These are phyloP conservation scores for Pontoporia blainvillei DNA, from an alignment of 2,113 vertebrate species.

Conservation along the genomic window DNA sequence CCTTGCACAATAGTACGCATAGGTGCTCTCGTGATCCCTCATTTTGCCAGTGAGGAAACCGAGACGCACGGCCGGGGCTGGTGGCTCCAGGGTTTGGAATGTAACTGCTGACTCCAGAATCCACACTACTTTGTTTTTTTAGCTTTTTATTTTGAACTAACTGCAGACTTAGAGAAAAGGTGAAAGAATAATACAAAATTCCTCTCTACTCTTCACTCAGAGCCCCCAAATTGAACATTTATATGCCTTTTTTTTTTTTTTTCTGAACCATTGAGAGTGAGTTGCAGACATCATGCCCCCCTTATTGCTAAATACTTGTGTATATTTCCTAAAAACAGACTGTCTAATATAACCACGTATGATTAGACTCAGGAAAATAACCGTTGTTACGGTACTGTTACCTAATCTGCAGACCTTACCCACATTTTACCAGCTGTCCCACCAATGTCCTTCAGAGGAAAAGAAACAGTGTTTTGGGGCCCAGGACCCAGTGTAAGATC, in stretches of 20 bases:
- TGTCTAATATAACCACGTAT: neutral
- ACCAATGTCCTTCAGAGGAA: neutral
- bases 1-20: rapidly evolving
- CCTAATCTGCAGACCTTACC: neutral
- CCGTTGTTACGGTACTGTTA: rapidly evolving
- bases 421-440: neutral
- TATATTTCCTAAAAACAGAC: neutral
- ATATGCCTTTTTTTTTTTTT: rapidly evolving
- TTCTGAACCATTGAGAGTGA: neutral
- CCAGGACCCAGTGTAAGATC: neutral
- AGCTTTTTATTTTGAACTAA: neutral
- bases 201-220: neutral
- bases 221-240: neutral
- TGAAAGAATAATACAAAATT: neutral
- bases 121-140: neutral
- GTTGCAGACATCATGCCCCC: too few relatives aligned
- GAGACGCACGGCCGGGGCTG: neutral
- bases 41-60: neutral
- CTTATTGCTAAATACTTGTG: neutral
- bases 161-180: neutral
- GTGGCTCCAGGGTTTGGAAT: neutral
- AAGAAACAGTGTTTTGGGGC: neutral
- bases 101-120: neutral
- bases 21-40: neutral
- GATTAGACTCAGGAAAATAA: neutral